phyloP scores from a whole-genome alignment of 2,888 invertebrate species.

The Beris chalybata region DNA sequence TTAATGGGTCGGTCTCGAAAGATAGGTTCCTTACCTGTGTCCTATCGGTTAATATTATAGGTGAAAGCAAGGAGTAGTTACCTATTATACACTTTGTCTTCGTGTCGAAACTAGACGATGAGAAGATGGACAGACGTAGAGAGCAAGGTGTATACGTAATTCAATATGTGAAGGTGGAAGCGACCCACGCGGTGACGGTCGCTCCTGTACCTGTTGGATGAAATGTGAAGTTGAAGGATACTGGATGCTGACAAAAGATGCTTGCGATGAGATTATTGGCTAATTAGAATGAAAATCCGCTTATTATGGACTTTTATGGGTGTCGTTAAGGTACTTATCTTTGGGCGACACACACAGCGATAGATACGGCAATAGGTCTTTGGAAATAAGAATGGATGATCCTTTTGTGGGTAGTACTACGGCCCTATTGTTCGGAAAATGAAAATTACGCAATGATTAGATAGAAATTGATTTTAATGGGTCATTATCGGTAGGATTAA shows the following conservation, averaged over 20 bases:
- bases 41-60: conserved; percentile 12
- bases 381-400: no score
- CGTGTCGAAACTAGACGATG: no score
- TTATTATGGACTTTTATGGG: conserved; percentile 43
- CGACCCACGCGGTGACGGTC: not conserved
- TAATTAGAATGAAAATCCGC: conserved; percentile 44
- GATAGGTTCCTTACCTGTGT: conserved; percentile 7
- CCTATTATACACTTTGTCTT: no score
- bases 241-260: conserved; percentile 12
- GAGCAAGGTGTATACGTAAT: not conserved
- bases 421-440: no score
- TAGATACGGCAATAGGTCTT: not conserved
- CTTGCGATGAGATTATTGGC: conserved; percentile 41
- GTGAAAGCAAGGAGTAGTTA: no score
- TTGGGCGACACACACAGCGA: conserved; percentile 36
- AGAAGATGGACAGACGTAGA: no score
- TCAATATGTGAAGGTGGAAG: conserved; percentile 15
- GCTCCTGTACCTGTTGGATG: not conserved
- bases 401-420: no score
- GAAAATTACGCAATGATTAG: no score
- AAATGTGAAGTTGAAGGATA: conserved; percentile 1
- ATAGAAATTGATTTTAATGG: no score
- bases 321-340: conserved; percentile 42
- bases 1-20: conserved; percentile 30
- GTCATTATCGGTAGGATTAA: no score